These are phyloP conservation scores for Cyanoliseus patagonus DNA, from an alignment of 2,113 vertebrate genomes.

Conservation along the genomic window DNA sequence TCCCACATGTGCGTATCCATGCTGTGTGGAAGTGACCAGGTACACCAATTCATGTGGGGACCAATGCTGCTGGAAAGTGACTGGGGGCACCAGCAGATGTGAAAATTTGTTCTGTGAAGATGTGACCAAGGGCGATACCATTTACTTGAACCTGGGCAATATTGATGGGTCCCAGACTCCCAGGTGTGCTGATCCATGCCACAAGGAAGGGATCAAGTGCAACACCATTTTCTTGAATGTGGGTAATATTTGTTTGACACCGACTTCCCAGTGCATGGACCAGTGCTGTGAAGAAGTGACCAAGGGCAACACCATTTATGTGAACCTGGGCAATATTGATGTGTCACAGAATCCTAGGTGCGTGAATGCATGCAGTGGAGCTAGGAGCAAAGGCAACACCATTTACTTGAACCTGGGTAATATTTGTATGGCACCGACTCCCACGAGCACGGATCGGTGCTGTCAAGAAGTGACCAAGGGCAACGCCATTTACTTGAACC, in stretches of 20 bases:
- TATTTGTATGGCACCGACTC: neutral
- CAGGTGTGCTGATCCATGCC: fast-evolving
- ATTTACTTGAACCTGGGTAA: neutral
- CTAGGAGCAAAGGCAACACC: neutral
- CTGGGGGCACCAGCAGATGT: neutral
- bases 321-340: neutral
- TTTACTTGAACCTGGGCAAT: neutral
- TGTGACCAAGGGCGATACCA: neutral
- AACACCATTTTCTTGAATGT: neutral
- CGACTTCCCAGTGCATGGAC: neutral
- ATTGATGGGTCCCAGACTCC: neutral
- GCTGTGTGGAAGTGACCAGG: neutral
- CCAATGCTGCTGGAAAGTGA: fast-evolving
- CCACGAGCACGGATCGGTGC: neutral
- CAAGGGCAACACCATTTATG: neutral
- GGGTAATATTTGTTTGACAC: neutral
- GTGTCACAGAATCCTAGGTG: neutral
- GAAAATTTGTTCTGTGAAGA: neutral
- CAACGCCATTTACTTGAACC: neutral
- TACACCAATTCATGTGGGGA: fast-evolving
- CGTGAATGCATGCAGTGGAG: neutral
- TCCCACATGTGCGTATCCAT: fast-evolving
- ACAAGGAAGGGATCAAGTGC: neutral
- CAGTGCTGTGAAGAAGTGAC: fast-evolving
- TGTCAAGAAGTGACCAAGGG: neutral